Evolutionary conservation across 1,140 invertebrate genomes (phyloP), one percentile per base, ranked within the genome.

Genomic region (Drosophila erecta): DNA sequence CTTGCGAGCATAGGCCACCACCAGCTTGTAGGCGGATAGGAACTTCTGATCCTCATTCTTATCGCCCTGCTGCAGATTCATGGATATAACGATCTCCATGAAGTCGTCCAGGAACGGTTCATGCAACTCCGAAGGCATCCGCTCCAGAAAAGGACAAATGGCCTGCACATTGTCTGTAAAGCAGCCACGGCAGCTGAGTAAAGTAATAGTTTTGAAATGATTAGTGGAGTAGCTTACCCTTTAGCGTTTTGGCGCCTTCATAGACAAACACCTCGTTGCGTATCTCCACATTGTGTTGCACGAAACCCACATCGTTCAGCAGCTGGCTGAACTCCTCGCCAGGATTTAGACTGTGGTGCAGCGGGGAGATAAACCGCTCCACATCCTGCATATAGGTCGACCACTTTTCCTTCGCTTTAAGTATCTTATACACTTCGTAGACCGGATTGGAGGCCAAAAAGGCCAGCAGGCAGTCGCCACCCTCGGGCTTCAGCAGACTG

Each of bases 111-210:
- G 92, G 79, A 95, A 97, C 3, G 95, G 93, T n/a, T 95, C 93
- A 41, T 94, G 94, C 4, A 95, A 65, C 1, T 94, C 87, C 0
- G 92, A 74, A 0, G 96, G 95, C 60, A 97, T 95, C 24, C 94
- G 92, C 4, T 93, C 91, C 43, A 96, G 81, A 78, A 97, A 97
- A 0, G 96, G 96, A 86, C 96, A 96, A 4, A 97, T 94, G 0
- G 96, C 96, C 61, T 93, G 93, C 0, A 95, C 93, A 27, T 96
- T 95, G 78, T 95, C 96, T 81, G 10, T 4, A 43, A 69, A 47
- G 66, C 2, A 12, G 14, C 14, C 22, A 10, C 2, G 7, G 33
- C 38, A 30, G 17, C 20, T 8, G 2, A 17, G 37, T 37, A 15
- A 10, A 11, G 15, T 27, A n/a, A 2, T 4, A 14, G n/a, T 27